These are phyloP conservation scores for Zaprionus nigranus DNA, from an alignment of 1,140 invertebrate genomes.

Conservation along the genomic window DNA sequence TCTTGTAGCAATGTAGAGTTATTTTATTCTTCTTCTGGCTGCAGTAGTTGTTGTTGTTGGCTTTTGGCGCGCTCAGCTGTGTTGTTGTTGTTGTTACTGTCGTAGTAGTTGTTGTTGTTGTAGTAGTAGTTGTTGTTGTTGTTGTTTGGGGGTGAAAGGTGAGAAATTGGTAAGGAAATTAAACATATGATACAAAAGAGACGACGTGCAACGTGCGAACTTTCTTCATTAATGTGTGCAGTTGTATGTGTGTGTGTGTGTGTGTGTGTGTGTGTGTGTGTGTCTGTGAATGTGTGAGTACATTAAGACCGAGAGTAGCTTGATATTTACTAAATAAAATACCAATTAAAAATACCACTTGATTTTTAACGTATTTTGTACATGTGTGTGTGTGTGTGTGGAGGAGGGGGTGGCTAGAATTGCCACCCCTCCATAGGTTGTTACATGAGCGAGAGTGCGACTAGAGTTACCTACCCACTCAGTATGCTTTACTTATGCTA, in stretches of 20 bases:
- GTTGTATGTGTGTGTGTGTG: not conserved
- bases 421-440: not conserved
- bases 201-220: slow-evolving; percentile 27
- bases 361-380: not conserved
- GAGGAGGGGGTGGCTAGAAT: not conserved
- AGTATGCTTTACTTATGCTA: not conserved
- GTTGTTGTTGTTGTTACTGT: slow-evolving; percentile 49
- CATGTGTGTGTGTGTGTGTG: not conserved
- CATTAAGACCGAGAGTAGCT: slow-evolving; percentile 20
- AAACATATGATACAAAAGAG: slow-evolving; percentile 53
- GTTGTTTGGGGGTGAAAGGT: slow-evolving; percentile 42
- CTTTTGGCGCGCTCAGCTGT: slow-evolving; percentile 43
- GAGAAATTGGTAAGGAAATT: slow-evolving; percentile 55
- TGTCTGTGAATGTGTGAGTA: slow-evolving; percentile 10
- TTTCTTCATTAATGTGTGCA: slow-evolving; percentile 10
- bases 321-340: slow-evolving; percentile 15
- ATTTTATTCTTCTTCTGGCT: slow-evolving; percentile 3
- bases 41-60: slow-evolving; percentile 23
- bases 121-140: slow-evolving; percentile 30
- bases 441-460: not conserved
- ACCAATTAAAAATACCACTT: slow-evolving; percentile 3
- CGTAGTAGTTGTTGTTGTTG: slow-evolving; percentile 9
- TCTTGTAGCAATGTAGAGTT: slow-evolving; percentile 15
- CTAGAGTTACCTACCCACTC: not conserved
- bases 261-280: not conserved